Evolutionary conservation across 92 coral and sea anemone species (phyloP), one percentile per base, ranked within the genome.

Genomic region (Umimayanthus kanabou): DNA sequence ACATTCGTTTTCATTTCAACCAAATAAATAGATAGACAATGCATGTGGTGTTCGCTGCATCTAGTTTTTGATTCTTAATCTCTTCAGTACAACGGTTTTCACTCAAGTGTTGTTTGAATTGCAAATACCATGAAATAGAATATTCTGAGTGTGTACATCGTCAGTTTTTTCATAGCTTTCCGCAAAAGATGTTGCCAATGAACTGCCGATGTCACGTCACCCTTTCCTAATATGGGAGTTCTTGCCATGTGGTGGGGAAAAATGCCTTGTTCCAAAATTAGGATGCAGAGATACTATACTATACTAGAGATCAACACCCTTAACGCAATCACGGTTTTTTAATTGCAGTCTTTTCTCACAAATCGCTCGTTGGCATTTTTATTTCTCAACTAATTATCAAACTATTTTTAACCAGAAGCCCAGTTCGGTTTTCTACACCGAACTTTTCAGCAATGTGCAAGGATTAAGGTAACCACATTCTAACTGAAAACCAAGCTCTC

Each of bases 191-290:
- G 61, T 78, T 53, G 61, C 80, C 26, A 76, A 6, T 40, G 55
- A 43, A 76, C 47, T 39, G 45, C 77, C 25, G 64, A 83, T 28
- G 67, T 83, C 87, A 83, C 87, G 87, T 83, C 87, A 83, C 78
- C 30, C 77, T 69, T 75, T 69, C 87, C 87, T 83, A 26, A 83
- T 83, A 83, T 69, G 87, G 87, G 78, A 83, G 64, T 71, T 81
- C 22, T 55, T 28, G 50, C 58, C 57, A n/a, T 66, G 33, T 81
- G 76, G 64, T 77, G 30, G 73, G 77, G 87, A 40, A 70, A 72
- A 69, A 83, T 25, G 30, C 87, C 37, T 83, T 83, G 45, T 70
- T 70, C 67, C 78, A 83, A 70, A 83, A 70, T 82, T 82, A 82
- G 86, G 64, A 20, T 9, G 3, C 78, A 73, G 16, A 73, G 78